A percentile compares a stretch with the other conserved stretches of the same genome.
Evolutionary conservation across 2,888 invertebrate genomes (phyloP).

Genomic region (Nephrotoma guestfalica): DNA sequence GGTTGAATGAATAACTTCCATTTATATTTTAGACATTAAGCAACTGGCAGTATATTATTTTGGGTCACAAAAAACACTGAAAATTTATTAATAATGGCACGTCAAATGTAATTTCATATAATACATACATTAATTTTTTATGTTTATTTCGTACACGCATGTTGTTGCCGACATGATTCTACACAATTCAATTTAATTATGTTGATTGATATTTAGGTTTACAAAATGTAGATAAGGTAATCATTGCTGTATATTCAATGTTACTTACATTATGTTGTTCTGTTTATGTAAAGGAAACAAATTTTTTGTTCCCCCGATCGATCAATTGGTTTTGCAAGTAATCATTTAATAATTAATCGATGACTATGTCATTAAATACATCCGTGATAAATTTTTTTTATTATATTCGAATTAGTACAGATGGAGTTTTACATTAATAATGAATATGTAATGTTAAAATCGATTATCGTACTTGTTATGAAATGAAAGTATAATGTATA

Average conservation of each 20-base stretch:
- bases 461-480: too few species aligned
- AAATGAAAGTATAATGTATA: too few species aligned
- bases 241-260: neutral
- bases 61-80: neutral
- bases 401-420: too few species aligned
- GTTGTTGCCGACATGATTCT: neutral
- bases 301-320: neutral
- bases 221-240: neutral
- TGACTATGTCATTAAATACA: neutral
- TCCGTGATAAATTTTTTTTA: neutral
- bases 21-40: neutral
- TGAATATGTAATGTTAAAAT: too few species aligned
- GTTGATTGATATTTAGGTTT: neutral
- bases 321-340: neutral
- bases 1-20: neutral
- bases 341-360: neutral
- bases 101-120: neutral
- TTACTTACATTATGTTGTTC: neutral
- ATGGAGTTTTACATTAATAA: too few species aligned
- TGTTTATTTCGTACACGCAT: neutral
- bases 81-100: neutral
- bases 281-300: neutral
- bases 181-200: neutral
- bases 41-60: neutral
- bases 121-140: neutral